Percentiles rank a stretch among this genome's conserved stretches.
Evolutionary conservation across 2,888 invertebrate species (phyloP).

Genomic region (Ptycholaimellus sp.): DNA sequence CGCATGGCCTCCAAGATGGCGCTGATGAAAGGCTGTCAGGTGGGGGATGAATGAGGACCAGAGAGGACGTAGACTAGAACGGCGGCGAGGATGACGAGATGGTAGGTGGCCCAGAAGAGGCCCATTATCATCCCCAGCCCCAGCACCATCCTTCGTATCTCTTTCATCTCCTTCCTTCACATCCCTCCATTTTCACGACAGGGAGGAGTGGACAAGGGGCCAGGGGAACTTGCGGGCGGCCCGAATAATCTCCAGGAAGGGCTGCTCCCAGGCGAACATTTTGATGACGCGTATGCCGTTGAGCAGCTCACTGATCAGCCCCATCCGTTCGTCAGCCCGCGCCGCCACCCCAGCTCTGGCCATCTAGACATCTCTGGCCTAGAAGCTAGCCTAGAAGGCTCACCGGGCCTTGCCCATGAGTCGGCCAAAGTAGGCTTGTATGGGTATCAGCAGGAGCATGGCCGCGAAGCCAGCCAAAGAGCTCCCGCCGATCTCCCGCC

Average conservation of each 20-base stretch:
- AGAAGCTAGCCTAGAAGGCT: not conserved
- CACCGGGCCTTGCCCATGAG: constrained; percentile 22
- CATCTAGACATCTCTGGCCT: constrained; percentile 2
- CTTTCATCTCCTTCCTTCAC: constrained; percentile 43
- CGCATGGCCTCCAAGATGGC: too few relatives aligned
- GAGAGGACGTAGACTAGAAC: constrained; percentile 48
- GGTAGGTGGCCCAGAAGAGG: constrained; percentile 38
- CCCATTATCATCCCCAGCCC: constrained; percentile 14
- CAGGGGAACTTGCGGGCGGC: too few relatives aligned
- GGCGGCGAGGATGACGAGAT: constrained; percentile 55
- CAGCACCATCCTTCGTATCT: constrained; percentile 11
- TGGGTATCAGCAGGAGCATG: constrained; percentile 52
- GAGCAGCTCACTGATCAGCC: constrained; percentile 80
- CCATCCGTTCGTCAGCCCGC: constrained; percentile 63
- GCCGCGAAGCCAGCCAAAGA: constrained; percentile 51
- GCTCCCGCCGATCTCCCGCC: constrained; percentile 32
- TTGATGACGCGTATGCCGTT: constrained; percentile 78
- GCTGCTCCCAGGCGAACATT: constrained; percentile 94
- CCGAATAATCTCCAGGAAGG: too few relatives aligned
- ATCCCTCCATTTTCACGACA: too few relatives aligned
- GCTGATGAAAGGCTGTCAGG: too few relatives aligned
- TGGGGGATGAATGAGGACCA: too few relatives aligned
- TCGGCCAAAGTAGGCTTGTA: constrained; percentile 43
- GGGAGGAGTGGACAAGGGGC: too few relatives aligned
- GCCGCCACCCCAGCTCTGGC: constrained; percentile 53